Evolutionary conservation across 2,797 vertebrate species (phyloP).

Genomic region (Scarus forsteni): DNA sequence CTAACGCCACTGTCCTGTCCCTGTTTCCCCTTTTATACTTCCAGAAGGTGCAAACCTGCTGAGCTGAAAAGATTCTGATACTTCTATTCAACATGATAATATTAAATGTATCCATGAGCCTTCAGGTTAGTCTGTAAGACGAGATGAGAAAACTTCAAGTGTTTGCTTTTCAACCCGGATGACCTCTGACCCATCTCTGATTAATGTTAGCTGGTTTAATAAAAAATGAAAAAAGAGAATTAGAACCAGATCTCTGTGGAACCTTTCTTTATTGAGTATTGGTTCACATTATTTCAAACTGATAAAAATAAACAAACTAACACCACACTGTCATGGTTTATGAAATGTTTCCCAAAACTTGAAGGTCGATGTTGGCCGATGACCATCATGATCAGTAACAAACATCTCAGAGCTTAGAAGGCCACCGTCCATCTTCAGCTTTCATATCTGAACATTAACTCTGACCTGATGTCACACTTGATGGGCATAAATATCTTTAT

Average conservation of each 20-base stretch:
- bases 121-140: too few species aligned
- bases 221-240: neutral
- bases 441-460: neutral
- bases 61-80: too few species aligned
- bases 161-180: neutral
- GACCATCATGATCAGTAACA: neutral
- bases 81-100: too few species aligned
- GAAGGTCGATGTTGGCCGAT: neutral
- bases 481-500: neutral
- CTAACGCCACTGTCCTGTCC: too few species aligned
- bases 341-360: slow-evolving; percentile 1
- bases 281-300: neutral
- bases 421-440: slow-evolving; percentile 24
- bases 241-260: neutral
- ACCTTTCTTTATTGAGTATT: slow-evolving; percentile 12
- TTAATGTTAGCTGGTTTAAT: slow-evolving; percentile 27
- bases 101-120: too few species aligned
- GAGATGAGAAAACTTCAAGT: too few species aligned
- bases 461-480: too few species aligned
- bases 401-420: slow-evolving; percentile 15
- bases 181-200: slow-evolving; percentile 53
- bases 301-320: neutral
- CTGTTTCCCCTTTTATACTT: too few species aligned
- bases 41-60: too few species aligned
- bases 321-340: neutral